Base-by-base conservation (phyloP, 2,797 vertebrate genomes). In the Scomberomorus guttatus region DNA sequence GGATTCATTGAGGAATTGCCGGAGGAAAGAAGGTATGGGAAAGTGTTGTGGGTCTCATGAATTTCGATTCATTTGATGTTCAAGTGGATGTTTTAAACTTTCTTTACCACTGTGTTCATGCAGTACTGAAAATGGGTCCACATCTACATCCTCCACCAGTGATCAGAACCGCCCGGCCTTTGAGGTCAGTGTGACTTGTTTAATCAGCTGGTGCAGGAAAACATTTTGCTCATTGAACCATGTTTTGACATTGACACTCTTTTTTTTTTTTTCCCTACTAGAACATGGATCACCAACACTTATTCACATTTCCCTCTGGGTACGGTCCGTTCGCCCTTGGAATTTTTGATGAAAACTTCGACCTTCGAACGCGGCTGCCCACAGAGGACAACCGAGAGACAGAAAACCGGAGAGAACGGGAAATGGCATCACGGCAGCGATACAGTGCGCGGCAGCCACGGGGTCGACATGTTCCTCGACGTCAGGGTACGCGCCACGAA, bases 1-100 rank as follows among this genome's bases (percentile, higher is more conserved):
- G 98, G 98, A 22, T 99, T 99, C 87, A 98, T 99, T 22, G 98
- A 99, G 80, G 97, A 98, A 76, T 94, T 98, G 66, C 94, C 96
- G 0, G 97, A 97, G 72, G 96, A 97, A 81, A 94, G 93, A 34
- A 97, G 97, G 98, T 98, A 96, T 56, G 72, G 55, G 39, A 5
- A 18, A 57, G 34, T 46, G 7, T 50, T 62, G 4, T 51, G 3
- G 14, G 14, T 46, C 9, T 60, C 3, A 7, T 69, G 0, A 27
- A 27, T 62, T n/a, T 34, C 5, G 4, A 17, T 67, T 25, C 1
- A 9, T 48, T 56, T 34, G 9, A 56, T 77, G 27, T 73, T 79
- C 3, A 50, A 55, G n/a, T n/a, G 2, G 4, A 32, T 4, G 10
- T 39, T 39, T 39, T 39, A 13, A 39, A 20, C 18, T 62, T 60